phyloP scores from a whole-genome alignment of 2,888 invertebrate genomes.

The Sphecodes monilicornis region DNA sequence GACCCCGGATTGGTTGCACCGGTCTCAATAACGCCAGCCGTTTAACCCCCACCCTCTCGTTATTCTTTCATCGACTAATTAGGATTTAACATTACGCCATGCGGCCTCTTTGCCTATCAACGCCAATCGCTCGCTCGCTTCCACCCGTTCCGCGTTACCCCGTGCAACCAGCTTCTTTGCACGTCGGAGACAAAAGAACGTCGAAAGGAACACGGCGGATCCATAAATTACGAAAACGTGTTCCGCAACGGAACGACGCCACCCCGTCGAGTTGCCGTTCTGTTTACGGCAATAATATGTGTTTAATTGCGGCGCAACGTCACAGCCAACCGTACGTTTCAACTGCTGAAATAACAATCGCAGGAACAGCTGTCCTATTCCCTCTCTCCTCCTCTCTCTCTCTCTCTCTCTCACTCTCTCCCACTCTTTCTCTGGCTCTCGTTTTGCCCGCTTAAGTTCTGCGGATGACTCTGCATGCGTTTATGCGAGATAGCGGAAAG shows the following conservation, averaged over 20 bases:
- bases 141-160: background rate
- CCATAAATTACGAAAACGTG: constrained; percentile 62
- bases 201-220: constrained; percentile 23
- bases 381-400: background rate
- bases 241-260: constrained; percentile 10
- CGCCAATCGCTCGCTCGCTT: background rate
- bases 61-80: constrained; percentile 59
- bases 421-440: background rate
- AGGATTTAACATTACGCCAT: constrained; percentile 33
- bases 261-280: constrained; percentile 40
- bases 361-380: background rate
- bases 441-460: background rate
- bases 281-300: constrained; percentile 65
- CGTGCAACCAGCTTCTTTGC: background rate
- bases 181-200: constrained; percentile 23
- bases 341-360: constrained; percentile 62
- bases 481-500: background rate
- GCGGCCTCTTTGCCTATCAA: background rate
- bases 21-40: constrained; percentile 12
- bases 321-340: constrained; percentile 46
- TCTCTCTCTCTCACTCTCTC: background rate
- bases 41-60: constrained; percentile 24
- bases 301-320: constrained; percentile 70
- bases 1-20: background rate
- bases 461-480: background rate